Conservation (phyloP, 1,140 invertebrate genomes). For the Pogonomyrmex barbatus region DNA sequence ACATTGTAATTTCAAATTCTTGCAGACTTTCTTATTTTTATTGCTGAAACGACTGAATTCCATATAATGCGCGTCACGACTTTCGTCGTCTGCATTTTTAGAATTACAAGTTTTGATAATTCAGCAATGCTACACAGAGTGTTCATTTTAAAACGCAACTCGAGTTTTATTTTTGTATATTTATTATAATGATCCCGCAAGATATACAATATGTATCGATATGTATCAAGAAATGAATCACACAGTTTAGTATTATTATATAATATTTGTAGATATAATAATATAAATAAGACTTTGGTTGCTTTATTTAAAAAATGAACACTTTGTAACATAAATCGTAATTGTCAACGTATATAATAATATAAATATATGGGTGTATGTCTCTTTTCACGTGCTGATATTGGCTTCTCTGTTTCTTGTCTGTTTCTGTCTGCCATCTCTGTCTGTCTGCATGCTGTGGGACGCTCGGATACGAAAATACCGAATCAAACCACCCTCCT, state of each 20-base stretch:
- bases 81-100: slow-evolving; percentile 12
- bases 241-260: background rate
- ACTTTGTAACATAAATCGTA: slow-evolving; percentile 16
- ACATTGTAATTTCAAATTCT: slow-evolving; percentile 31
- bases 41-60: slow-evolving; percentile 1
- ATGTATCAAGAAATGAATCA: background rate
- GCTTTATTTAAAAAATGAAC: slow-evolving; percentile 35
- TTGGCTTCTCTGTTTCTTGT: slow-evolving; percentile 86
- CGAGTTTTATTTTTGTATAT: background rate
- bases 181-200: background rate
- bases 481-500: slow-evolving; percentile 73
- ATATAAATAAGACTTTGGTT: background rate
- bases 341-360: slow-evolving; percentile 46
- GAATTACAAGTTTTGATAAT: slow-evolving; percentile 22
- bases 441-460: slow-evolving; percentile 86
- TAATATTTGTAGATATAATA: background rate
- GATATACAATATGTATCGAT: background rate
- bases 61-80: background rate
- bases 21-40: slow-evolving; percentile 28
- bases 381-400: slow-evolving; percentile 83
- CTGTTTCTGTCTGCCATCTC: slow-evolving; percentile 85
- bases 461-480: slow-evolving; percentile 83
- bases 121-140: background rate
- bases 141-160: slow-evolving; percentile 25
- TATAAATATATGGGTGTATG: slow-evolving; percentile 63